phyloP scores from a whole-genome alignment of 2,797 vertebrate genomes.

The Podarcis siculus region DNA sequence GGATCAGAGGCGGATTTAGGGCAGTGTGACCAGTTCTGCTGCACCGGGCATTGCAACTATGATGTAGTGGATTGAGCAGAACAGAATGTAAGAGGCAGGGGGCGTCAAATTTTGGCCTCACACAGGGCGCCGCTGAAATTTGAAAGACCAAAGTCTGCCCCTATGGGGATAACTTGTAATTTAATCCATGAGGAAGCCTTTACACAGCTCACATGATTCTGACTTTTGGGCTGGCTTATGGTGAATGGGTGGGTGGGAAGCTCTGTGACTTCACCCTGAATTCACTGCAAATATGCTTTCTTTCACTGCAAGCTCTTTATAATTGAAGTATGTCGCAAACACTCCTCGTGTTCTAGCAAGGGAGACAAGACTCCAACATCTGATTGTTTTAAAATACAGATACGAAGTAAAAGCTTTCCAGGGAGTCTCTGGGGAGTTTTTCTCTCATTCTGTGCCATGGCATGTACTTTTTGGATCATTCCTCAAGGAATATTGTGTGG shows the following conservation, averaged over 20 bases:
- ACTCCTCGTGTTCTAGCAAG: background rate
- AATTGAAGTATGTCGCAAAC: background rate
- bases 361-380: background rate
- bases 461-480: constrained; percentile 13
- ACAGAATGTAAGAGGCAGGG: too few relatives aligned
- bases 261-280: background rate
- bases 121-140: too few relatives aligned
- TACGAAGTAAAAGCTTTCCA: background rate
- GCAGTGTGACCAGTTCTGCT: too few relatives aligned
- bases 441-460: constrained; percentile 20
- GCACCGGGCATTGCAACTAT: too few relatives aligned
- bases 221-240: background rate
- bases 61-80: too few relatives aligned
- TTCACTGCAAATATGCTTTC: background rate
- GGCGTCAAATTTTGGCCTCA: too few relatives aligned
- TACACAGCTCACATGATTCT: background rate
- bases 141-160: too few relatives aligned
- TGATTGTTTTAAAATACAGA: constrained; percentile 5
- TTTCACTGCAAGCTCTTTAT: background rate
- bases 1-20: background rate
- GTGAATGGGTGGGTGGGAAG: background rate
- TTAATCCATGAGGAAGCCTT: background rate
- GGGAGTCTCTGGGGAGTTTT: constrained; percentile 49
- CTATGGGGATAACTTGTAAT: too few relatives aligned
- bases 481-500: background rate